A percentile compares a stretch with the other conserved stretches of the same genome.
Evolutionary conservation across 2,888 invertebrate genomes (phyloP).

Genomic region (Pachymerium ferrugineum): DNA sequence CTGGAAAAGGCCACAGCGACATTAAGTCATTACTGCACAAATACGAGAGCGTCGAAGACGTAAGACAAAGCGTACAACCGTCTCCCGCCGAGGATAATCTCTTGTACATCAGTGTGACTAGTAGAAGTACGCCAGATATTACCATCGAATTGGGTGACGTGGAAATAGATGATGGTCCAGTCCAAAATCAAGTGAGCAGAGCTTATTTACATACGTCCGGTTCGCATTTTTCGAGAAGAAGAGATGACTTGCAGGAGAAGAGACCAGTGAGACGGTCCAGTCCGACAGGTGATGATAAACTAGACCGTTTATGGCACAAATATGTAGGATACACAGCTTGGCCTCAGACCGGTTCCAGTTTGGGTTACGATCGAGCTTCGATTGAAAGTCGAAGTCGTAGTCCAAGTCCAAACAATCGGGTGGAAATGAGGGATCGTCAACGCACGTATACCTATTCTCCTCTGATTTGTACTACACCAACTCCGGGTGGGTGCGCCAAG

Average conservation of each 20-base stretch:
- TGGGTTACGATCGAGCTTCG: not conserved
- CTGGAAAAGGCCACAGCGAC: not conserved
- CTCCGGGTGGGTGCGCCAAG: not conserved
- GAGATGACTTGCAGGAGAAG: not conserved
- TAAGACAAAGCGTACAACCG: not conserved
- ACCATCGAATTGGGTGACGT: conserved; percentile 20
- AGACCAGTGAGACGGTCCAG: not conserved
- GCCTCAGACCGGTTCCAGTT: not conserved
- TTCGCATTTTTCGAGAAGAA: not conserved
- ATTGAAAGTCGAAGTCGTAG: not conserved
- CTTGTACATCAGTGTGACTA: conserved; percentile 12
- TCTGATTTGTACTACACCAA: conserved; percentile 35
- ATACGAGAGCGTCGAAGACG: conserved; percentile 27
- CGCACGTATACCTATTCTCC: conserved; percentile 36
- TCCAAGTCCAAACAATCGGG: not conserved
- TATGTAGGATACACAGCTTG: not conserved
- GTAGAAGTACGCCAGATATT: conserved; percentile 28
- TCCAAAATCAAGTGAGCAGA: not conserved
- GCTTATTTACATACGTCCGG: not conserved
- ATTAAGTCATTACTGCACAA: not conserved
- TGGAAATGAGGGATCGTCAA: not conserved
- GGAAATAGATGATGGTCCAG: not conserved
- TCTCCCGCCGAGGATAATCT: not conserved
- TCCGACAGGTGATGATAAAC: not conserved
- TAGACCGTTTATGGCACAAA: conserved; percentile 5